These are phyloP conservation scores for Parazoanthus swiftii DNA, from an alignment of 92 coral and sea anemone genomes.

Conservation along the genomic window DNA sequence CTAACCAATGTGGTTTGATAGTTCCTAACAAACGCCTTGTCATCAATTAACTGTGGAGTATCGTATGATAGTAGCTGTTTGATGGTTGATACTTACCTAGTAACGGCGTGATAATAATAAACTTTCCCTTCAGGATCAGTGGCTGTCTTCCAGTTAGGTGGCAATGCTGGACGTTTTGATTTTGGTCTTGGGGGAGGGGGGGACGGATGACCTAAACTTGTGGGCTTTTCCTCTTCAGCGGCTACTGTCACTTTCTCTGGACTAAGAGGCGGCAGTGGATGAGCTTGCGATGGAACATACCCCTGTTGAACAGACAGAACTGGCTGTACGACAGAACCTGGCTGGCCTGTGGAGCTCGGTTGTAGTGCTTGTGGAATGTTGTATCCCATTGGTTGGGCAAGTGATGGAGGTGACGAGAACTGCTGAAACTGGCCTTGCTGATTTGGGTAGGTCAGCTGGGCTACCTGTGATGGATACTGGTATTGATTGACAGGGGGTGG, in stretches of 20 bases:
- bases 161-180: conserved; percentile 54
- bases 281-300: conserved; percentile 25
- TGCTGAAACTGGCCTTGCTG: conserved; percentile 55
- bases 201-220: conserved; percentile 33
- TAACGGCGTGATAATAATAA: conserved; percentile 88
- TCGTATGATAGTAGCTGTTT: not conserved
- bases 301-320: conserved; percentile 7
- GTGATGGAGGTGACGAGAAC: conserved; percentile 48
- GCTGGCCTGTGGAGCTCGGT: conserved; percentile 17
- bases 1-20: no score
- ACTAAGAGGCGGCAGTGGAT: conserved; percentile 1
- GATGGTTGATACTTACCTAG: conserved; percentile 61
- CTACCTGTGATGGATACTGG: conserved; percentile 36
- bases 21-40: no score
- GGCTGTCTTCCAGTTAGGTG: conserved; percentile 94
- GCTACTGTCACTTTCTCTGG: conserved; percentile 14
- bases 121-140: conserved; percentile 93
- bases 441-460: conserved; percentile 8
- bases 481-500: conserved; percentile 37
- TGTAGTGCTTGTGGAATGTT: conserved; percentile 15
- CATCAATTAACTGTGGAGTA: no score
- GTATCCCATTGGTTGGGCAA: conserved; percentile 29
- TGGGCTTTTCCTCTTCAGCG: not conserved
- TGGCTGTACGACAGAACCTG: conserved; percentile 1
- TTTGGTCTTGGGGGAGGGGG: conserved; percentile 66